These are phyloP conservation scores for Typhlichthys eigenmanni DNA, from an alignment of 2,797 vertebrate genomes.

Conservation along the genomic window DNA sequence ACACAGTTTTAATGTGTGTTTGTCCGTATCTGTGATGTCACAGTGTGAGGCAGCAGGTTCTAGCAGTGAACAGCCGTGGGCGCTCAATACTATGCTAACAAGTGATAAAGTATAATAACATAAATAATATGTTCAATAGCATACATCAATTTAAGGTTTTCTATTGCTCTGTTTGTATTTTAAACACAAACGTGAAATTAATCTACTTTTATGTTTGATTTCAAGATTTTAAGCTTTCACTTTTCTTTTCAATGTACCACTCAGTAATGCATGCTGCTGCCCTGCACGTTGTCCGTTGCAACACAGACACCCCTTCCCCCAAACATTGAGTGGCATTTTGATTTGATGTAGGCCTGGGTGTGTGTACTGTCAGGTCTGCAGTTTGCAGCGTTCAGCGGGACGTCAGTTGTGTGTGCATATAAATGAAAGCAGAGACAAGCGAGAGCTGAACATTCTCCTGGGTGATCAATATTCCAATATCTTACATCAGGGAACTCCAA, in stretches of 20 bases:
- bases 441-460: slow-evolving; percentile 79
- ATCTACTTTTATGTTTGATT: slow-evolving; percentile 50
- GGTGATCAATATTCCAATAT: slow-evolving; percentile 81
- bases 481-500: slow-evolving; percentile 82
- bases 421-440: slow-evolving; percentile 82
- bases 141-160: too few relatives aligned
- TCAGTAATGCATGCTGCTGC: too few relatives aligned
- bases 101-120: neutral
- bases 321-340: slow-evolving; percentile 68
- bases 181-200: slow-evolving; percentile 37
- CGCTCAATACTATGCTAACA: slow-evolving; percentile 15
- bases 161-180: too few relatives aligned
- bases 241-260: too few relatives aligned
- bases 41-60: neutral
- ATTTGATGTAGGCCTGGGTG: slow-evolving; percentile 68
- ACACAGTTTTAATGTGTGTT: slow-evolving; percentile 42
- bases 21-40: slow-evolving; percentile 35
- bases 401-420: slow-evolving; percentile 78
- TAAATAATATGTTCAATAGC: too few relatives aligned
- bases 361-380: slow-evolving; percentile 77
- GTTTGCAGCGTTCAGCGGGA: slow-evolving; percentile 70
- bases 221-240: too few relatives aligned
- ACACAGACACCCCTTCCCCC: neutral
- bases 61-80: neutral
- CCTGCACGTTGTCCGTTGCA: too few relatives aligned